phyloP scores from a whole-genome alignment of 1,140 invertebrate species.

The Tetranychus urticae region DNA sequence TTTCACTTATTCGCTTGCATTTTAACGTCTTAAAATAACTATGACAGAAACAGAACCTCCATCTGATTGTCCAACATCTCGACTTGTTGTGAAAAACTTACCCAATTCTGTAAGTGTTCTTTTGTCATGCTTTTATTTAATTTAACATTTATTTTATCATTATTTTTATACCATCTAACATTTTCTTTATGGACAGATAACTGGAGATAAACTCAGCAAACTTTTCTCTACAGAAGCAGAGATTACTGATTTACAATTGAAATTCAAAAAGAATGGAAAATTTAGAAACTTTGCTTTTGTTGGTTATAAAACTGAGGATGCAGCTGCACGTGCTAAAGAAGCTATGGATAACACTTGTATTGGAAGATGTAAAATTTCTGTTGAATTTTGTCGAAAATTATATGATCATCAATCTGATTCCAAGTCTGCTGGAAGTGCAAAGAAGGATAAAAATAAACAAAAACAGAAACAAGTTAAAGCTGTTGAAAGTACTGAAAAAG shows the following conservation, averaged over 20 bases:
- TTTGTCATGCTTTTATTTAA: too few species aligned
- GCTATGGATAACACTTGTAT: slow-evolving; percentile 64
- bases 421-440: background rate
- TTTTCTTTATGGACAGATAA: slow-evolving; percentile 31
- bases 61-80: too few species aligned
- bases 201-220: slow-evolving; percentile 42
- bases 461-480: background rate
- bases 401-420: background rate
- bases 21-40: too few species aligned
- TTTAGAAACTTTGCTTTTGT: slow-evolving; percentile 80
- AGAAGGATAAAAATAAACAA: background rate
- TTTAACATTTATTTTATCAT: too few species aligned
- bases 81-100: too few species aligned
- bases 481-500: background rate
- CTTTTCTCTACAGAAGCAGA: slow-evolving; percentile 52
- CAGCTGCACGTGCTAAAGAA: slow-evolving; percentile 44
- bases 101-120: too few species aligned
- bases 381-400: slow-evolving; percentile 3
- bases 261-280: slow-evolving; percentile 65
- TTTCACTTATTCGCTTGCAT: too few species aligned
- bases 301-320: slow-evolving; percentile 52
- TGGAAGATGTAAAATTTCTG: slow-evolving; percentile 41
- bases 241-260: slow-evolving; percentile 73
- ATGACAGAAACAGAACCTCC: too few species aligned
- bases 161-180: too few species aligned